Evolutionary conservation across 2,888 invertebrate species (phyloP).

Genomic region (Smittia aterrima): DNA sequence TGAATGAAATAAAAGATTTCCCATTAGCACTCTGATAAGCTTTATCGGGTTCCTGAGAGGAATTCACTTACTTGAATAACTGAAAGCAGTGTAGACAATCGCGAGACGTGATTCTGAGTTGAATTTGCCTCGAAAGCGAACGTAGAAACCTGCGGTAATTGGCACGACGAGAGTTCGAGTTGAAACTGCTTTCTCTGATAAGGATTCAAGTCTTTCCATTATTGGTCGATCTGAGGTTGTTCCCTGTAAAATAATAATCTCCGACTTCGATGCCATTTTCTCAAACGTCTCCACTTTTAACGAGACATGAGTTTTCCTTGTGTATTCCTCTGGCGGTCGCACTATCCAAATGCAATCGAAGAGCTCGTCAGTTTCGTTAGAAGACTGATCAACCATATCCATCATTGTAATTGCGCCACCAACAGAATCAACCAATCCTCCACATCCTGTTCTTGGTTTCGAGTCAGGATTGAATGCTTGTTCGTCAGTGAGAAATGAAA

Average conservation of each 20-base stretch:
- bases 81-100: slow-evolving; percentile 69
- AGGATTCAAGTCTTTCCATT: slow-evolving; percentile 56
- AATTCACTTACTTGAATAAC: slow-evolving; percentile 61
- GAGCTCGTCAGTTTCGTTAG: slow-evolving; percentile 57
- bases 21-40: no score
- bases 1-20: no score
- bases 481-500: slow-evolving; percentile 52
- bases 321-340: slow-evolving; percentile 62
- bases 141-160: slow-evolving; percentile 65
- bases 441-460: slow-evolving; percentile 57
- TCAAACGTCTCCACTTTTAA: slow-evolving; percentile 29
- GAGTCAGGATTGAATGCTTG: slow-evolving; percentile 43
- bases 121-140: slow-evolving; percentile 65
- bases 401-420: slow-evolving; percentile 75
- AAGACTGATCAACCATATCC: slow-evolving; percentile 61
- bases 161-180: slow-evolving; percentile 62
- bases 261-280: slow-evolving; percentile 58
- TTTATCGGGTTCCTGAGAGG: not conserved
- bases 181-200: slow-evolving; percentile 48
- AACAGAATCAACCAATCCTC: slow-evolving; percentile 67
- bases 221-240: slow-evolving; percentile 63
- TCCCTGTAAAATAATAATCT: slow-evolving; percentile 65
- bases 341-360: slow-evolving; percentile 74
- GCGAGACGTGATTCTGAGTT: slow-evolving; percentile 63
- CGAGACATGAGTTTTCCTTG: slow-evolving; percentile 66